Conservation (phyloP, 2,797 vertebrate genomes). For the Periophthalmus magnuspinnatus region DNA sequence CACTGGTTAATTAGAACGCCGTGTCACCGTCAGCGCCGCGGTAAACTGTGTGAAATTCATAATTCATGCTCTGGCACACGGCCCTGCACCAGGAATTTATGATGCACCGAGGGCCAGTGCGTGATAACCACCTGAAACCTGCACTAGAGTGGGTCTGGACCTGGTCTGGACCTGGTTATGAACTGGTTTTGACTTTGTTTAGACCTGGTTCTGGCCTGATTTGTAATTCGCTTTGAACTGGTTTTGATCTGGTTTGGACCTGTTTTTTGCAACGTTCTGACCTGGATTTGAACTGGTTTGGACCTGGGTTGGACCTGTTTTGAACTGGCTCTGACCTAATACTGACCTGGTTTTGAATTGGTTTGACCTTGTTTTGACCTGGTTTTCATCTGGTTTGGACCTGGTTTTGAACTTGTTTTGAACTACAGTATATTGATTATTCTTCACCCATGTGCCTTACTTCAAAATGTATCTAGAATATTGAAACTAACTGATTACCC, state of each 20-base stretch:
- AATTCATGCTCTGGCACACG: slow-evolving; percentile 65
- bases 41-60: slow-evolving; percentile 76
- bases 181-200: not conserved
- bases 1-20: slow-evolving; percentile 77
- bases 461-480: no score
- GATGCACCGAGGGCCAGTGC: not conserved
- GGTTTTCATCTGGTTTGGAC: not conserved
- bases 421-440: no score
- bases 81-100: not conserved
- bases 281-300: not conserved
- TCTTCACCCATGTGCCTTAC: no score
- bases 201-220: no score
- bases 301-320: not conserved
- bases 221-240: no score
- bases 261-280: not conserved
- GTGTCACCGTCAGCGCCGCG: slow-evolving; percentile 67
- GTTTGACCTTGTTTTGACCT: no score
- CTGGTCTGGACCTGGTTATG: not conserved
- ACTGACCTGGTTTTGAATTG: not conserved
- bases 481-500: no score
- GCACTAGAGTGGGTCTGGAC: not conserved
- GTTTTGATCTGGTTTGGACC: no score
- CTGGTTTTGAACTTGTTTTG: not conserved
- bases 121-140: not conserved
- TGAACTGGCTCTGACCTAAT: not conserved